Conservation (phyloP, 2,888 invertebrate species). For the Aphelenchoides bicaudatus region DNA sequence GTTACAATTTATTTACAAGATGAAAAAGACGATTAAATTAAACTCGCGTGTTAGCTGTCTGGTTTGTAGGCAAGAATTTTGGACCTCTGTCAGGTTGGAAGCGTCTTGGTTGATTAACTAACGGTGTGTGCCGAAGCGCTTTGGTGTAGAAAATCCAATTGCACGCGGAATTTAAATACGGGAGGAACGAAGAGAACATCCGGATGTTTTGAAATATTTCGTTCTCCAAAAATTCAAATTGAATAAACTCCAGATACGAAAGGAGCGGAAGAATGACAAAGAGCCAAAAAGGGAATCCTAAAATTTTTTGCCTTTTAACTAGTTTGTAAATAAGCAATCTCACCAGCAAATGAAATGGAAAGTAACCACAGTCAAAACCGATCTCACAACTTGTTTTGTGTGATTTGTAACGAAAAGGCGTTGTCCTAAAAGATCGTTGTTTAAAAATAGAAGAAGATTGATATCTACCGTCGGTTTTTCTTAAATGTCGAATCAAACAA, state of each 20-base stretch:
- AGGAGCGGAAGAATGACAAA: slow-evolving; percentile 30
- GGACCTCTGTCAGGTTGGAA: not conserved
- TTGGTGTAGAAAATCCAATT: slow-evolving; percentile 43
- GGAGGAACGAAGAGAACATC: slow-evolving; percentile 41
- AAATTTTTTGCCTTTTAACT: too few species aligned
- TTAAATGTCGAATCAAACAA: slow-evolving; percentile 40
- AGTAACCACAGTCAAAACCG: slow-evolving; percentile 34
- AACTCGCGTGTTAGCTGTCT: not conserved
- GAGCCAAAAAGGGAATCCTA: slow-evolving; percentile 39
- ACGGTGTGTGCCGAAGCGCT: slow-evolving; percentile 8
- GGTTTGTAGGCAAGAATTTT: not conserved
- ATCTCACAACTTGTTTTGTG: slow-evolving; percentile 36
- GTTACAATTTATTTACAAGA: not conserved
- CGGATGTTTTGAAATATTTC: slow-evolving; percentile 28
- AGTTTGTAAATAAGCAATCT: too few species aligned
- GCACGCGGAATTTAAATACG: slow-evolving; percentile 40
- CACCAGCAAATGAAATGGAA: slow-evolving; percentile 36
- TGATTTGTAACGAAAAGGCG: slow-evolving; percentile 37
- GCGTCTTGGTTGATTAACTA: not conserved
- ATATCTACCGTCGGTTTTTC: slow-evolving; percentile 38
- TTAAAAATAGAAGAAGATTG: slow-evolving; percentile 16
- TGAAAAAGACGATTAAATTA: not conserved
- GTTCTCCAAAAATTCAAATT: slow-evolving; percentile 23
- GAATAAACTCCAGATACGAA: slow-evolving; percentile 26
- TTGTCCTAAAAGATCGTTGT: slow-evolving; percentile 29